These are phyloP conservation scores for Xiphophorus maculatus DNA, from an alignment of 2,113 vertebrate genomes.

Conservation along the genomic window DNA sequence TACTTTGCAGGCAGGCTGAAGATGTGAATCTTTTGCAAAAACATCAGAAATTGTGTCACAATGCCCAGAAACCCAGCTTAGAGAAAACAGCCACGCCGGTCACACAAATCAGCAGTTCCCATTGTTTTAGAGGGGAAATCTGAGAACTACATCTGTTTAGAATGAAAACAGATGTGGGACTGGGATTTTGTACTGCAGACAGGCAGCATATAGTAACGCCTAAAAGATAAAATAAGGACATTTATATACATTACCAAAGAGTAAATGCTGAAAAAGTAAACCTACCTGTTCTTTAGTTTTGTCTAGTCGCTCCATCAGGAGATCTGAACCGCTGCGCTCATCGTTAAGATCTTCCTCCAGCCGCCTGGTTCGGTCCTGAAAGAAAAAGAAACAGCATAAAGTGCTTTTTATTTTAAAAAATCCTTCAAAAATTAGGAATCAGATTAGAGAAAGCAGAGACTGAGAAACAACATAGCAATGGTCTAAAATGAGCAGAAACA, in stretches of 20 bases:
- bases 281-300: constrained; percentile 85
- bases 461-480: neutral
- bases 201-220: constrained; percentile 9
- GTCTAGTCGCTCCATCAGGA: constrained; percentile 87
- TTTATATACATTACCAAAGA: constrained; percentile 7
- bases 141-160: constrained; percentile 58
- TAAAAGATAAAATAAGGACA: constrained; percentile 1
- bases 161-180: constrained; percentile 50
- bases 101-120: constrained; percentile 34
- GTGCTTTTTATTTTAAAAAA: neutral
- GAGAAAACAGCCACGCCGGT: neutral
- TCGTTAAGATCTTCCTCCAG: constrained; percentile 89
- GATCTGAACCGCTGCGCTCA: constrained; percentile 86
- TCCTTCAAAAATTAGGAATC: neutral
- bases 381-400: constrained; percentile 17
- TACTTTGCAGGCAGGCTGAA: constrained; percentile 29
- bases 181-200: constrained; percentile 28
- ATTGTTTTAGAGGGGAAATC: constrained; percentile 47
- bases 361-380: constrained; percentile 85
- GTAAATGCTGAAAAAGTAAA: constrained; percentile 15
- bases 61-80: neutral
- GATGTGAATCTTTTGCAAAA: neutral
- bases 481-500: too few relatives aligned
- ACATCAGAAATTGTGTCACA: neutral
- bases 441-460: neutral